Conservation (phyloP, 2,797 vertebrate species). For the Rhinatrema bivittatum region DNA sequence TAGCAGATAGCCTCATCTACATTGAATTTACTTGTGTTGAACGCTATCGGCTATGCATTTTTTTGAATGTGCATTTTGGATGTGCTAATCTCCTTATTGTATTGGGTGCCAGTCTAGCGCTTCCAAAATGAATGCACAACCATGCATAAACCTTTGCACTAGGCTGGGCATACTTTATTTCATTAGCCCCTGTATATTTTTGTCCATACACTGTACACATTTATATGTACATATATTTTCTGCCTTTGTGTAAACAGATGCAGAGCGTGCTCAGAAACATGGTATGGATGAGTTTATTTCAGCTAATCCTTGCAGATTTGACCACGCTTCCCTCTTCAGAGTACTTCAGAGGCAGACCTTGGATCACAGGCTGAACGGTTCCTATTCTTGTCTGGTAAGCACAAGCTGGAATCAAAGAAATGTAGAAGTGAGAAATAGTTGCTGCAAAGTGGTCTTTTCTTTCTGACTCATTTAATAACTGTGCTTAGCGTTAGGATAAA, state of each 20-base stretch:
- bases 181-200: too few species aligned
- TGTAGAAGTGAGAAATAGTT: constrained; percentile 47
- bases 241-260: constrained; percentile 51
- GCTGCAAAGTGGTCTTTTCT: constrained; percentile 52
- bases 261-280: constrained; percentile 82
- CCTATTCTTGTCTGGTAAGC: constrained; percentile 95
- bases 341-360: constrained; percentile 83
- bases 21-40: too few species aligned
- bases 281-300: constrained; percentile 91
- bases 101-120: too few species aligned
- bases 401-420: constrained; percentile 31
- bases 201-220: too few species aligned
- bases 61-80: too few species aligned
- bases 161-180: too few species aligned
- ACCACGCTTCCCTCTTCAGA: constrained; percentile 82
- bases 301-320: constrained; percentile 76
- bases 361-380: constrained; percentile 92
- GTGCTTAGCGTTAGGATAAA: constrained; percentile 61
- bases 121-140: too few species aligned
- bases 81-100: too few species aligned
- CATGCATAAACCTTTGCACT: too few species aligned
- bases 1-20: too few species aligned
- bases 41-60: too few species aligned
- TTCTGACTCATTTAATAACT: constrained; percentile 47
- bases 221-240: too few species aligned